phyloP scores from a whole-genome alignment of 2,797 vertebrate genomes.

The Cephalopachus bancanus region DNA sequence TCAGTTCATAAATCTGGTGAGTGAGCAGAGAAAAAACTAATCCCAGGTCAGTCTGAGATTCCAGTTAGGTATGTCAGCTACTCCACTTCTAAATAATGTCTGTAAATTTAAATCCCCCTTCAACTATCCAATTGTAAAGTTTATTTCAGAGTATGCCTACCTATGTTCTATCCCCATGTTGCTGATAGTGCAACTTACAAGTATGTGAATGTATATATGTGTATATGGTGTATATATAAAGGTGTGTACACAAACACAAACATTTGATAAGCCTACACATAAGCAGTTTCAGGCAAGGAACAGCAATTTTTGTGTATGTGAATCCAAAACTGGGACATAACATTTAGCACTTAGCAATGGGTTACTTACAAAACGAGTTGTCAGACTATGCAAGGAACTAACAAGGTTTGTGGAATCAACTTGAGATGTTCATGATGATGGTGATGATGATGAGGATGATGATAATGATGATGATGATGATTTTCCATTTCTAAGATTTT shows the following conservation, averaged over 20 bases:
- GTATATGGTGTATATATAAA: neutral
- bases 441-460: neutral
- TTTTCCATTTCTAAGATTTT: neutral
- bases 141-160: constrained; percentile 23
- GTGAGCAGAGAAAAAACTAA: neutral
- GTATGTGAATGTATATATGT: neutral
- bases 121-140: neutral
- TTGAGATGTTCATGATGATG: neutral
- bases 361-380: neutral
- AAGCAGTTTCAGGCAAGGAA: neutral
- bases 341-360: neutral
- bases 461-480: neutral
- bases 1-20: neutral
- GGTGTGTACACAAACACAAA: neutral
- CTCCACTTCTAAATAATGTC: neutral
- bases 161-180: neutral
- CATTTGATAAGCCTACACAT: neutral
- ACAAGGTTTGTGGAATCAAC: neutral
- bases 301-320: neutral
- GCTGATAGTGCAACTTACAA: neutral
- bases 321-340: neutral
- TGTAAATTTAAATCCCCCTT: neutral
- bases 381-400: neutral
- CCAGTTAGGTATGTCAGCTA: neutral
- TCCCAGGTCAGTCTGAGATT: neutral